These are phyloP conservation scores for fruit fly (Drosophila melanogaster) DNA, from an alignment of 1,140 invertebrate genomes.

Conservation along the genomic window Release_6_plus_ISO1_MT NT_037436.4:14341501-14342000, in stretches of 20 bases:
- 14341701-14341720: conserved; percentile 44
- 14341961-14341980: conserved; percentile 34
- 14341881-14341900: conserved; percentile 77
- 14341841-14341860: conserved; percentile 30
- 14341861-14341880: conserved; percentile 66
- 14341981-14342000: not conserved
- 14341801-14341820: conserved; percentile 32
- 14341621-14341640: conserved; percentile 22
- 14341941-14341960: conserved; percentile 33
- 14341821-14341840: conserved; percentile 62
- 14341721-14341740: conserved; percentile 1
- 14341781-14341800: conserved; percentile 77
- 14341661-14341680: conserved; percentile 26
- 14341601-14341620: conserved; percentile 58
- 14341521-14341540: too few species aligned
- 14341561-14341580: not conserved
- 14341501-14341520: too few species aligned
- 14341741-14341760: conserved; percentile 45
- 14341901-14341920: conserved; percentile 75
- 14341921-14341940: conserved; percentile 21
- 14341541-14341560: too few species aligned
- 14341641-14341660: conserved; percentile 30
- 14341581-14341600: not conserved
- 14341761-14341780: conserved; percentile 47
- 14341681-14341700: conserved; percentile 3